A percentile compares a stretch with the other conserved stretches of the same genome.
phyloP scores from a whole-genome alignment of 1,140 invertebrate genomes.

The Zaprionus kolodkinae region DNA sequence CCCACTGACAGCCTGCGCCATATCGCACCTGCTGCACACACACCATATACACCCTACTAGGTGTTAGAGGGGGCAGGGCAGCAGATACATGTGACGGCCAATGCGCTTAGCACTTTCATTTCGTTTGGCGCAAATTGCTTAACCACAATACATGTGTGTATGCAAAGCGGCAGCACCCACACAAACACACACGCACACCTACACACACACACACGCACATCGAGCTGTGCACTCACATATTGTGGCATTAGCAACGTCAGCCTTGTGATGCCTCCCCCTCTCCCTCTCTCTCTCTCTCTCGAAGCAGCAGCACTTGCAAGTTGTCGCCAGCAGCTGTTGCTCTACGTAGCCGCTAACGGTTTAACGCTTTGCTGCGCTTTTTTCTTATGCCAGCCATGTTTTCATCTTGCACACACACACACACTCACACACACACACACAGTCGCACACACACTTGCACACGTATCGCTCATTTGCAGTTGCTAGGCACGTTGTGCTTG shows the following conservation, averaged over 20 bases:
- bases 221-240: slow-evolving; percentile 24
- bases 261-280: slow-evolving; percentile 26
- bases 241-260: slow-evolving; percentile 70
- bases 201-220: slow-evolving; percentile 5
- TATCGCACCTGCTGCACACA: slow-evolving; percentile 74
- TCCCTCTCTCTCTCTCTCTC: slow-evolving; percentile 6
- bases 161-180: slow-evolving; percentile 46
- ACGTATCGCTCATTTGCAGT: slow-evolving; percentile 61
- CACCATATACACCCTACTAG: neutral
- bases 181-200: slow-evolving; percentile 8
- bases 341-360: slow-evolving; percentile 65
- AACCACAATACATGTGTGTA: slow-evolving; percentile 72
- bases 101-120: slow-evolving; percentile 80
- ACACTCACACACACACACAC: slow-evolving; percentile 11
- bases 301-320: slow-evolving; percentile 60
- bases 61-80: neutral
- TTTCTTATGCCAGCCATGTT: slow-evolving; percentile 44
- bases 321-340: slow-evolving; percentile 76
- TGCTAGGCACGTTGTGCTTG: slow-evolving; percentile 44
- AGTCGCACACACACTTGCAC: slow-evolving; percentile 25
- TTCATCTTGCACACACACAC: slow-evolving; percentile 10
- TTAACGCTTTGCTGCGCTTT: slow-evolving; percentile 63
- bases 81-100: slow-evolving; percentile 59
- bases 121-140: slow-evolving; percentile 79
- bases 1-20: slow-evolving; percentile 62